Evolutionary conservation across 2,113 vertebrate genomes (phyloP), one percentile per base, ranked within the genome.

Genomic region (Pomatorhinus ruficollis): DNA sequence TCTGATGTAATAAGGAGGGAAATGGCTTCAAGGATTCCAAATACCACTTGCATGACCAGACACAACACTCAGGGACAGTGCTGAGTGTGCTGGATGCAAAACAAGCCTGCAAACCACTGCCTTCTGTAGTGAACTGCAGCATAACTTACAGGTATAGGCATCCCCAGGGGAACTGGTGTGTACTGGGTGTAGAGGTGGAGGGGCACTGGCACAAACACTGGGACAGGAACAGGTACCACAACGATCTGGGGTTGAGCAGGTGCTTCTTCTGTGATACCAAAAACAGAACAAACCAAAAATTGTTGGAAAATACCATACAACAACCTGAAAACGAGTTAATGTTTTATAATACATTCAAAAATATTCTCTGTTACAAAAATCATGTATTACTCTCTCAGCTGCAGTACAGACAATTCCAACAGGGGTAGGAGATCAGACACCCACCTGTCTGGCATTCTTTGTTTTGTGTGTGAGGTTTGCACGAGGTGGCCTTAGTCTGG

Each of bases 111-210:
- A 65, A 71, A 90, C 4, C 63, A 23, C 15, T 60, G 69, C 31
- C 6, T 39, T 61, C 28, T 69, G 74, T 3, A 53, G 44, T 25
- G 70, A 93, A 84, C 25, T 60, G 66, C 79, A 93, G 54, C 11
- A 42, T 40, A 83, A 98, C 99, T 93, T 97, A 99, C 99, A 39
- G 99, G 99, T 72, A 99, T 45, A 15, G 99, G 99, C 95, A 99
- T 93, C 54, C 98, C 98, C 64, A 99, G 90, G 3, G 98, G 98
- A 83, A 98, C 97, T 40, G 99, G 99, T 9, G 98, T 97, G 92
- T 98, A 99, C 95, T 99, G 99, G 63, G 98, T 99, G 98, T 99
- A 99, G 97, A 99, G 98, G 96, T 98, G 98, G 98, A 99, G 98
- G 63, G 99, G 99, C 33, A 99, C 97, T 59, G 99, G 99, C 85